phyloP scores from a whole-genome alignment of 1,140 invertebrate genomes.

The Drosophila parvula region DNA sequence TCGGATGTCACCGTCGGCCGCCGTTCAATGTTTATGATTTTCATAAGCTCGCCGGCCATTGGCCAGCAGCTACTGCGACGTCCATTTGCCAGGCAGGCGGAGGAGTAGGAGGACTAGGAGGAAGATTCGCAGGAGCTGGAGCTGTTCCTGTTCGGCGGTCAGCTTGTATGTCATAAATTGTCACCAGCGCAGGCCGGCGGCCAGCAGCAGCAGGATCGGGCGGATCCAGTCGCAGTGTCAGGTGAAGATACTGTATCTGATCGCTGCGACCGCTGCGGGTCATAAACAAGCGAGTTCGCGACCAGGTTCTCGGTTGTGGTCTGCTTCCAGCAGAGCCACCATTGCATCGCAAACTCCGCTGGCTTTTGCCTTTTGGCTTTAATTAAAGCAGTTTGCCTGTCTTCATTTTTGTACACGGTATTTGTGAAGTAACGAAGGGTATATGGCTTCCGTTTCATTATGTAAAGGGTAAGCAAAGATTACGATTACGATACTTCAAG shows the following conservation, averaged over 20 bases:
- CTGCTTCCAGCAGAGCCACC: constrained; percentile 20
- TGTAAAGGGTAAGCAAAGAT: neutral
- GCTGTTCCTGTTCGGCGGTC: constrained; percentile 32
- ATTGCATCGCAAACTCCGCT: constrained; percentile 24
- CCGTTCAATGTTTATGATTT: constrained; percentile 83
- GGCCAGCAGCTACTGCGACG: constrained; percentile 37
- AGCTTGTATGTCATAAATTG: constrained; percentile 81
- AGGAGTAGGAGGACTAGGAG: constrained; percentile 22
- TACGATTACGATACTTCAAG: too few relatives aligned
- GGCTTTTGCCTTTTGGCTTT: constrained; percentile 57
- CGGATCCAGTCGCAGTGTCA: constrained; percentile 53
- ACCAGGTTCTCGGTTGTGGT: constrained; percentile 41
- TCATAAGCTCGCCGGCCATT: constrained; percentile 75
- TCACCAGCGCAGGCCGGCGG: constrained; percentile 46
- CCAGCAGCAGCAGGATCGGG: neutral
- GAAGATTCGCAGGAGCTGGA: constrained; percentile 22
- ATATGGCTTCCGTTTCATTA: neutral
- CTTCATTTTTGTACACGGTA: constrained; percentile 51
- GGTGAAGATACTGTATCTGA: constrained; percentile 78
- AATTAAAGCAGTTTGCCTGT: constrained; percentile 77
- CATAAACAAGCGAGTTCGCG: constrained; percentile 66
- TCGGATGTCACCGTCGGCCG: constrained; percentile 69
- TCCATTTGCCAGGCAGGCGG: constrained; percentile 31
- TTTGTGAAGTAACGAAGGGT: neutral
- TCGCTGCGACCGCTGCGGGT: constrained; percentile 67